Base-by-base conservation (phyloP, 2,797 vertebrate species). In the Pempheris klunzingeri region DNA sequence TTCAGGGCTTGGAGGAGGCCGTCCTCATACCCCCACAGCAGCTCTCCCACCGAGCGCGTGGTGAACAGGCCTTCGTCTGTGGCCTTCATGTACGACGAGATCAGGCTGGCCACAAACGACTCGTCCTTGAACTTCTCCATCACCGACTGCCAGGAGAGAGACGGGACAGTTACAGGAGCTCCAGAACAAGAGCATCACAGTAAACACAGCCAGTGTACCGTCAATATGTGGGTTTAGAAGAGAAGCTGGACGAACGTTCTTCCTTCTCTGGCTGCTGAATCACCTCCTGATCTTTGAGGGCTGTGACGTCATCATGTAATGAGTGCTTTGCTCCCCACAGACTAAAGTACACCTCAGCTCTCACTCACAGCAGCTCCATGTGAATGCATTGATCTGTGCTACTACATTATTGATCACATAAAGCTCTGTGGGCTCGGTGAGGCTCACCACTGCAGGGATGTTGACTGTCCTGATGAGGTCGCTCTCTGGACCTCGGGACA, bases 1-100 rank as follows among this genome's bases (percentile, higher is more conserved):
- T 93, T 90, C 20, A 97, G 52, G 2, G 83, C 11, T 44, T 92
- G 93, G 15, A 99, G 93, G 7, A 99, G 82, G 20, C 47, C 77
- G 64, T 99, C 98, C 65, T 93, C 94, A 83, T 99, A 99, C 32
- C 98, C 98, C 98, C 98, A 99, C 18, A 99, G 95, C 30, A 98
- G 87, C 17, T 98, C 95, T 0, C 95, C 90, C 1, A 97, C 96
- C 0, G 94, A 94, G 83, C 14, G 95, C 0, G 94, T 96, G 5
- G 86, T 89, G 53, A 99, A 99, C 61, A 99, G 68, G 0, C 92
- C 93, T 47, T 95, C 92, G 0, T 14, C 41, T 0, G 1, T 9
- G 1, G 59, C 34, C 20, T 0, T 89, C 95, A 96, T 95, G 71
- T 89, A 89, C 52, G 82, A 22, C 0, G 91, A 84, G 61, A 96